A percentile compares a stretch with the other conserved stretches of the same genome.
These are phyloP conservation scores for Eupithecia abbreviata DNA, from an alignment of 2,888 invertebrate genomes.

Conservation along the genomic window DNA sequence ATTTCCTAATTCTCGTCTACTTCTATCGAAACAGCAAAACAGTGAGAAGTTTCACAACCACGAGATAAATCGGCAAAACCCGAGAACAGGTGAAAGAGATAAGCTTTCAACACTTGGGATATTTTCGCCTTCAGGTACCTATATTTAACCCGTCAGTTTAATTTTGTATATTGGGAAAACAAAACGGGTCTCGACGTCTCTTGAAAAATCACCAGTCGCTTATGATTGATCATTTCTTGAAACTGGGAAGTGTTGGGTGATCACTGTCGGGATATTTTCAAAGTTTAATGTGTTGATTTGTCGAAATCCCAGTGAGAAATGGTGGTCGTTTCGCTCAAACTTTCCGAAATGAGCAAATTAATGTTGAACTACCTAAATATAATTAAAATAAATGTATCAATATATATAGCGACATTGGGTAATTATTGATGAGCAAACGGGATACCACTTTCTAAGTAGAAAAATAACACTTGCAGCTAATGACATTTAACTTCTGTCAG, in stretches of 20 bases:
- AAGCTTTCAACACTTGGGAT: conserved; percentile 68
- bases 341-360: neutral
- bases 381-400: neutral
- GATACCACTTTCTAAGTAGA: neutral
- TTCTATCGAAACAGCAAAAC: neutral
- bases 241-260: conserved; percentile 59
- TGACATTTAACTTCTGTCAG: conserved; percentile 12
- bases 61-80: conserved; percentile 54
- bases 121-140: conserved; percentile 64
- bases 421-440: neutral
- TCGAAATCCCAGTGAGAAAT: conserved; percentile 70
- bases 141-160: conserved; percentile 69
- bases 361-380: neutral
- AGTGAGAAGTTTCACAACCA: conserved; percentile 49
- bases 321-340: conserved; percentile 46
- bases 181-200: conserved; percentile 65
- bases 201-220: conserved; percentile 79
- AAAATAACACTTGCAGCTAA: neutral
- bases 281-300: conserved; percentile 76
- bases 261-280: conserved; percentile 57
- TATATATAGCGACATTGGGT: neutral
- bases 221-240: conserved; percentile 82
- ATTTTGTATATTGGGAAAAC: conserved; percentile 77
- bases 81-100: conserved; percentile 68
- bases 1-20: neutral